Evolutionary conservation across 2,113 vertebrate species (phyloP), one percentile per base, ranked within the genome.

Genomic region (Orthochromis indermauri): DNA sequence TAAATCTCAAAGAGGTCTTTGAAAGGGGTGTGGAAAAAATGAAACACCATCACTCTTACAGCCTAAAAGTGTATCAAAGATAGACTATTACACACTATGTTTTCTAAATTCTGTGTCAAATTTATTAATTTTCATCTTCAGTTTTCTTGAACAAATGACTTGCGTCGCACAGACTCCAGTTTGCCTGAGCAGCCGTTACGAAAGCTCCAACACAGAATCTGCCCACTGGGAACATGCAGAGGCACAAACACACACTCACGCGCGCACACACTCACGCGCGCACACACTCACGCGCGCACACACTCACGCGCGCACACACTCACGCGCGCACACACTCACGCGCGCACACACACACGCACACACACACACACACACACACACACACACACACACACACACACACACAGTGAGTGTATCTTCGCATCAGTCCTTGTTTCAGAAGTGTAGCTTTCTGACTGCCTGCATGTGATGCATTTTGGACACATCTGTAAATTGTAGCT

Each of bases 231-330:
- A 45, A 45, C 66, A 42, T 4, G 12, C n/a, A 73, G n/a, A 73
- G n/a, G 2, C 37, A 24, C 66, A 71, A 0, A 17, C n/a, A 71
- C n/a, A 24, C 35, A 17, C 5, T 0, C 16, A 1, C 7, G 0
- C 24, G 1, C 4, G 1, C 53, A 8, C 6, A 2, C 19, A 1
- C 31, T 0, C 16, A 1, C 7, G 0, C 24, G 1, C 4, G 1
- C n/a, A 71, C n/a, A 24, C 35, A 17, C 5, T 0, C 16, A 1
- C 7, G 0, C 24, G 1, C 4, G 1, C n/a, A 71, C n/a, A 24
- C 35, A 17, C 5, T 0, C 16, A 1, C 7, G 0, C 24, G 1
- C 4, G 1, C 53, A 8, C 6, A n/a, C n/a, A n/a, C n/a, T n/a
- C n/a, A n/a, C n/a, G n/a, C n/a, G n/a, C n/a, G n/a, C n/a, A 71